Base-by-base conservation (phyloP, 2,113 vertebrate species). In the Odontophorus gujanensis region DNA sequence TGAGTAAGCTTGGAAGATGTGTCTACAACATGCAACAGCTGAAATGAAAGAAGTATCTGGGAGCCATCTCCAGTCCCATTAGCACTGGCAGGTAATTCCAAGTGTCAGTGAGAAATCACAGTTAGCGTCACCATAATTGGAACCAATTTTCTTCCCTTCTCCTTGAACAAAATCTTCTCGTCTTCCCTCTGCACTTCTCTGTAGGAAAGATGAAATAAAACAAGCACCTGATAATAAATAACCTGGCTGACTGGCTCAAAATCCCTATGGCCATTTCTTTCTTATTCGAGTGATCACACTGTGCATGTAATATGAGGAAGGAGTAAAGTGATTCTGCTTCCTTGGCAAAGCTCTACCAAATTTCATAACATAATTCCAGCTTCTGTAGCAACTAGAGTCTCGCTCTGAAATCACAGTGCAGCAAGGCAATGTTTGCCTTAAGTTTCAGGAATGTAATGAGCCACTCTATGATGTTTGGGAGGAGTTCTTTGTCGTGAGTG, bases 21-120 rank as follows among this genome's bases (percentile, higher is more conserved):
- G 0, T 36, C 67, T 61, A 72, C 21, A 9, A 32, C 0, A 0
- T 75, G 22, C 67, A 83, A n/a, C 50, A 78, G 47, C 80, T 62
- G 90, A 88, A 91, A 91, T 42, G 16, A 65, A 82, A 57, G 51
- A 72, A 10, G 42, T 67, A 57, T 58, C 45, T 61, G 8, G 42
- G 61, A 78, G 75, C 18, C 71, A 66, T 20, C 13, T 73, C 40
- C 53, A 85, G 51, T 53, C 65, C 57, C 50, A 62, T 42, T 45
- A 58, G 61, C 57, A 21, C 8, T 28, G 28, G 58, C 48, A 75
- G 88, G 67, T 28, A 34, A 32, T 26, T 85, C 43, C 65, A 72
- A 4, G 30, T 20, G 22, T 30, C 79, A 40, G 20, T 13, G 30
- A 75, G 68, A 83, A 61, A 53, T 57, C 82, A 66, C 59, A 75